Conservation (phyloP, 2,888 invertebrate genomes). For the Sesia bembeciformis region DNA sequence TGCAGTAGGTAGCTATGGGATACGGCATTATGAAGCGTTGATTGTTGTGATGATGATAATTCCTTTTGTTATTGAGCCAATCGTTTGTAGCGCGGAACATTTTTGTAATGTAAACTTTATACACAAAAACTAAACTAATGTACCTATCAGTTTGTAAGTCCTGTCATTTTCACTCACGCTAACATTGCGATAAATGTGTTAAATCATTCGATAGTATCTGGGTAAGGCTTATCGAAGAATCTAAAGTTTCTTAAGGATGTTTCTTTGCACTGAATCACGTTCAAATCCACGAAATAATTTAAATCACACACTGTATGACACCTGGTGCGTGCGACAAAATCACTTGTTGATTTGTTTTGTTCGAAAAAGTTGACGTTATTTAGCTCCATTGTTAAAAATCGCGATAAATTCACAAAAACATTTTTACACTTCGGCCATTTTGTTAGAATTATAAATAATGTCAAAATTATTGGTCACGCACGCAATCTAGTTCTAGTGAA, state of each 20-base stretch:
- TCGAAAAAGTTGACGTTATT: conserved; percentile 39
- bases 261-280: conserved; percentile 27
- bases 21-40: conserved; percentile 27
- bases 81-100: conserved; percentile 16
- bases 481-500: no score
- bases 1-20: conserved; percentile 40
- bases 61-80: conserved; percentile 23
- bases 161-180: conserved; percentile 38
- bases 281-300: conserved; percentile 15
- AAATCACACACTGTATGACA: conserved; percentile 33
- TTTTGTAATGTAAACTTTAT: conserved; percentile 10
- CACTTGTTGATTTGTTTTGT: conserved; percentile 39
- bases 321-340: conserved; percentile 27
- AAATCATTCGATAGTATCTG: conserved; percentile 32
- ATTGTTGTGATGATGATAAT: conserved; percentile 4
- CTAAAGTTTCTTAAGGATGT: conserved; percentile 27
- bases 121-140: conserved; percentile 21
- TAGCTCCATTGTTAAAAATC: conserved; percentile 62
- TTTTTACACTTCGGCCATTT: conserved; percentile 71
- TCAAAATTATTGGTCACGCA: not conserved
- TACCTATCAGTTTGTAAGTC: conserved; percentile 27
- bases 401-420: conserved; percentile 39
- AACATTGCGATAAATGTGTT: conserved; percentile 24
- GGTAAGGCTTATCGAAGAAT: conserved; percentile 43
- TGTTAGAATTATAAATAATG: conserved; percentile 15